Conservation (phyloP, 2,797 vertebrate genomes). For the Rhodeus uyekii region DNA sequence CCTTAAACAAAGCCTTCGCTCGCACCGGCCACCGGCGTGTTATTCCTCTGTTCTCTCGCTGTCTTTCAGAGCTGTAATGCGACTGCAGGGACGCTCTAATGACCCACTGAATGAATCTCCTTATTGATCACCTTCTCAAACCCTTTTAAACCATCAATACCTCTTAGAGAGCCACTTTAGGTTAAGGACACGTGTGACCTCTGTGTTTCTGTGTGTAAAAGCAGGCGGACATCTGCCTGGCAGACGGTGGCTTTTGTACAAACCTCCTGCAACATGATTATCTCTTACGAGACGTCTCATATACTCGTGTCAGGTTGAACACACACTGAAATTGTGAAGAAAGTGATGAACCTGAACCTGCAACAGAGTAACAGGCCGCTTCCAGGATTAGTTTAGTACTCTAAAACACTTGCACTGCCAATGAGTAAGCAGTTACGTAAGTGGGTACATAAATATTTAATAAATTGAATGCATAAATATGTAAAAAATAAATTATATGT, state of each 20-base stretch:
- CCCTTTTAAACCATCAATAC: slow-evolving; percentile 80
- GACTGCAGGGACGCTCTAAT: slow-evolving; percentile 53
- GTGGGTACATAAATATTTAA: background rate
- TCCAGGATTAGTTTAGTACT: background rate
- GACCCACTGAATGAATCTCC: slow-evolving; percentile 63
- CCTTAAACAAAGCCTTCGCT: slow-evolving; percentile 37
- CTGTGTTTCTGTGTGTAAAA: slow-evolving; percentile 2
- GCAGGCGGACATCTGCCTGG: slow-evolving; percentile 29
- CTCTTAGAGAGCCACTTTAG: slow-evolving; percentile 77
- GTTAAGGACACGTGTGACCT: slow-evolving; percentile 60
- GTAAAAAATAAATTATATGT: no score
- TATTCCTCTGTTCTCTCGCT: no score
- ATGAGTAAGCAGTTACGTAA: background rate
- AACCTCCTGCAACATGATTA: background rate
- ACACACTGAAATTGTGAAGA: background rate
- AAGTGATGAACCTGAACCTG: background rate
- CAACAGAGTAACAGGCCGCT: background rate
- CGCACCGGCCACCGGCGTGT: background rate
- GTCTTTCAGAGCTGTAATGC: slow-evolving; percentile 42
- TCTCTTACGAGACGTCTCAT: background rate
- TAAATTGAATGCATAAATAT: no score
- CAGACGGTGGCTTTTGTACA: slow-evolving; percentile 35
- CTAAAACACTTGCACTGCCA: background rate
- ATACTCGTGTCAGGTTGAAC: background rate
- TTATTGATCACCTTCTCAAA: slow-evolving; percentile 69